Percentiles rank a stretch among this genome's conserved stretches.
These are phyloP conservation scores for Pegoplata infirma DNA, from an alignment of 2,888 invertebrate species.

Conservation along the genomic window DNA sequence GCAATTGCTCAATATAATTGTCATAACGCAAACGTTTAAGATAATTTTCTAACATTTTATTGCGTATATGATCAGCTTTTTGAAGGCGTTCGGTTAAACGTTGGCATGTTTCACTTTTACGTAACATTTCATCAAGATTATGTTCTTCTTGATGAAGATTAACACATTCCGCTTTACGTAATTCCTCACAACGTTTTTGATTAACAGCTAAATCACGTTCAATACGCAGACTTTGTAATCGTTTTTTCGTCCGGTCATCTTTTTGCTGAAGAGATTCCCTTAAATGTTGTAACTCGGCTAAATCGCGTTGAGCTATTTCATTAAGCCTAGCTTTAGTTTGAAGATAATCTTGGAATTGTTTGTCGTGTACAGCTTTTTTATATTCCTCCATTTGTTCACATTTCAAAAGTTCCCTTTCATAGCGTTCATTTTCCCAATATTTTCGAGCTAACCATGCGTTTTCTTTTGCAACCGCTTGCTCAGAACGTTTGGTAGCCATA, in stretches of 20 bases:
- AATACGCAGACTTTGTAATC: slow-evolving; percentile 71
- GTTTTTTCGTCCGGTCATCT: slow-evolving; percentile 72
- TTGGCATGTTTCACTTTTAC: slow-evolving; percentile 73
- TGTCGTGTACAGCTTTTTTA: slow-evolving; percentile 73
- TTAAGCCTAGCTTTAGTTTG: slow-evolving; percentile 74
- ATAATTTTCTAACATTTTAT: slow-evolving; percentile 72
- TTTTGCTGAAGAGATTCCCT: slow-evolving; percentile 72
- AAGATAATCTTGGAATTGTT: slow-evolving; percentile 75
- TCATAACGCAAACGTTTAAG: slow-evolving; percentile 74
- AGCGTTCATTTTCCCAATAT: slow-evolving; percentile 77
- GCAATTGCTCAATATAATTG: slow-evolving; percentile 74
- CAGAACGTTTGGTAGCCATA: slow-evolving; percentile 76
- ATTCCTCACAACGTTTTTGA: slow-evolving; percentile 73
- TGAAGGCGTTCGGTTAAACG: slow-evolving; percentile 72
- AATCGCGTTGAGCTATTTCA: slow-evolving; percentile 73
- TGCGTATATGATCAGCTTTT: slow-evolving; percentile 74
- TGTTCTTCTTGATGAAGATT: slow-evolving; percentile 74
- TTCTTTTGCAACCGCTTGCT: slow-evolving; percentile 72
- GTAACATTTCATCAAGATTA: slow-evolving; percentile 72
- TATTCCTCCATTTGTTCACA: slow-evolving; percentile 76
- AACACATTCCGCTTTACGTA: slow-evolving; percentile 73
- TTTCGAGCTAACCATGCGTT: slow-evolving; percentile 77
- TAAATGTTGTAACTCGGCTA: slow-evolving; percentile 72
- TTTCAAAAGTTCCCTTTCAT: slow-evolving; percentile 74
- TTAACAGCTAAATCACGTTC: slow-evolving; percentile 72